These are phyloP conservation scores for Stenodera caucasica DNA, from an alignment of 2,888 invertebrate genomes.

Conservation along the genomic window DNA sequence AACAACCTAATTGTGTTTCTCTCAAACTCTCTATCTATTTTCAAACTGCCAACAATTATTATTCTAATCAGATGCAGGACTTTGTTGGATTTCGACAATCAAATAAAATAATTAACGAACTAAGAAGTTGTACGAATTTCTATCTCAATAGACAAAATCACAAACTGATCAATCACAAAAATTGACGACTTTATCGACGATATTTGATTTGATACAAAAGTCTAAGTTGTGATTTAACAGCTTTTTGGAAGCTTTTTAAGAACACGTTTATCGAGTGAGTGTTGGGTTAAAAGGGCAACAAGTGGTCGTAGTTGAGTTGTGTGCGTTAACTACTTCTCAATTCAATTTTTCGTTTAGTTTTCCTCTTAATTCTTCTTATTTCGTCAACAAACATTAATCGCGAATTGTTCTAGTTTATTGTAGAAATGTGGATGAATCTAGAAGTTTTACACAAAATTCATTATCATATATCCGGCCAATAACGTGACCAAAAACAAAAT, in stretches of 20 bases:
- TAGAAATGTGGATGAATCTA: no score
- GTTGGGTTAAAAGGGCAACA: slow-evolving; percentile 21
- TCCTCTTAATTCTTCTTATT: slow-evolving; percentile 9
- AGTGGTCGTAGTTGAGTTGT: slow-evolving; percentile 22
- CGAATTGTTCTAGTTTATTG: no score
- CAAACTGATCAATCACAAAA: no score
- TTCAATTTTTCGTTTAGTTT: slow-evolving; percentile 12
- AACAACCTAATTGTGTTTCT: slow-evolving; percentile 32
- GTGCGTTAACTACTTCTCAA: slow-evolving; percentile 13
- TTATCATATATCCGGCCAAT: slow-evolving; percentile 10
- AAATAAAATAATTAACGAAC: slow-evolving; percentile 8
- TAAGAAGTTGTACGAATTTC: no score
- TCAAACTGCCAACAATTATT: slow-evolving; percentile 33
- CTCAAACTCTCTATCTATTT: slow-evolving; percentile 15
- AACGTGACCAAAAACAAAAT: slow-evolving; percentile 10
- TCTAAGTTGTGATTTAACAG: slow-evolving; percentile 21
- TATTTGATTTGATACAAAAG: no score
- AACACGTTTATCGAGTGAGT: neutral
- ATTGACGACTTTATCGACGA: no score
- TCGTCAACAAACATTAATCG: no score
- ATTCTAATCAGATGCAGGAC: slow-evolving; percentile 35
- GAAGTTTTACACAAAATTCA: slow-evolving; percentile 18
- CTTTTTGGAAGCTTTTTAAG: slow-evolving; percentile 12
- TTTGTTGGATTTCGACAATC: neutral
- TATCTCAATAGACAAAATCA: no score